Base-by-base conservation (phyloP, 2,888 invertebrate species). In the Dioctria linearis region DNA sequence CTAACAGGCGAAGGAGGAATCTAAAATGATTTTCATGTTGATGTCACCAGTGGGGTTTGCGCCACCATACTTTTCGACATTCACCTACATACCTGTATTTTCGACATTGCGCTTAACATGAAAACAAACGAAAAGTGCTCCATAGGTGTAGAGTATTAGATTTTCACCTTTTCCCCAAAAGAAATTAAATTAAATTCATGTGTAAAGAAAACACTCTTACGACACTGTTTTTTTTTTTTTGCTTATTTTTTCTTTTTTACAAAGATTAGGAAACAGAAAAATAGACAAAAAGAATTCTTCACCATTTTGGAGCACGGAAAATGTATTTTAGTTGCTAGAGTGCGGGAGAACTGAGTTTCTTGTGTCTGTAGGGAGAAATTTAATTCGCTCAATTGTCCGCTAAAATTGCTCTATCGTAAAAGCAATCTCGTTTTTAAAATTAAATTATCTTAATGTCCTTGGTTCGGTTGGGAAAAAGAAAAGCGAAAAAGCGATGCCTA, bases 11-110 rank as follows among this genome's bases (percentile, higher is more conserved):
- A 25, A 25, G 73, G 59, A 8, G 73, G 11, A 73, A 57, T 73
- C 73, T 73, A 73, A 73, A 73, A 73, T 73, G 73, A 57, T 73
- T 73, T 73, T 73, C 73, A 13, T 73, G 73, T 73, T 73, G 73
- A 73, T 73, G 73, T 73, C 73, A 73, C 73, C 73, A 57, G 40
- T 59, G 73, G 40, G 73, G 42, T 39, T 42, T 51, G 39, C 51
- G 69, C 49, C 54, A 39, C 57, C 73, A 59, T 25, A 25, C 25
- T 25, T 39, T 42, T 59, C 39, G 51, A 57, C 57, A 40, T 51
- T 40, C 40, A 49, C 40, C 42, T 59, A 57, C 57, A 40, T 51
- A 13, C 40, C 25, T 39, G n/a, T 59, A 73, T 73, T 40, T 59
- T 57, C 59, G 39, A 37, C 54, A 73, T 40, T 73, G 54, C 13